Conservation (phyloP, 2,797 vertebrate species). For the Galagoides demidoff region DNA sequence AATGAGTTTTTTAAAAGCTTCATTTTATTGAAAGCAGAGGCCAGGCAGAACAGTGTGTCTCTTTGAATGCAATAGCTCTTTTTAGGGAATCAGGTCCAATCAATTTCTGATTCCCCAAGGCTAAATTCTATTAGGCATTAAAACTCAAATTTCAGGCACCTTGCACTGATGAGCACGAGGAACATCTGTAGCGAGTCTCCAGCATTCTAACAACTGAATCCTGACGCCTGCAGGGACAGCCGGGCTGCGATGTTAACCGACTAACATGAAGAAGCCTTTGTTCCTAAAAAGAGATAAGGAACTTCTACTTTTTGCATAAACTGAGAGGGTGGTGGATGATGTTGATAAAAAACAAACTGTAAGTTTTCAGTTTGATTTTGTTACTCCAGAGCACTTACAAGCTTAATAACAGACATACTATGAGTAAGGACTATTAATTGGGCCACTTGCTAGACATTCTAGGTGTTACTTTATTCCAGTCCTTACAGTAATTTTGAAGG, state of each 20-base stretch:
- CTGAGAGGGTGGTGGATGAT: background rate
- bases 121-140: conserved; percentile 80
- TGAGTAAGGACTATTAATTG: background rate
- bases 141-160: conserved; percentile 78
- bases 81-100: conserved; percentile 67
- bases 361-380: conserved; percentile 21
- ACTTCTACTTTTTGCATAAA: background rate
- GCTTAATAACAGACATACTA: background rate
- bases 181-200: conserved; percentile 76
- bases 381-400: background rate
- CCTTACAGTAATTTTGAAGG: background rate
- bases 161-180: conserved; percentile 73
- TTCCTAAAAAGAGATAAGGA: conserved; percentile 43
- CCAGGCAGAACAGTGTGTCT: background rate
- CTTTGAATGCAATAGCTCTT: conserved; percentile 66
- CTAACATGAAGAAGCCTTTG: conserved; percentile 38
- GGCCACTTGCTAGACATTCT: background rate
- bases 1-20: conserved; percentile 64
- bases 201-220: conserved; percentile 75
- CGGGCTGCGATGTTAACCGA: conserved; percentile 10
- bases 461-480: background rate
- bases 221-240: conserved; percentile 56
- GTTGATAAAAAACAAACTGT: background rate
- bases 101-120: conserved; percentile 62
- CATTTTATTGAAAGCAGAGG: conserved; percentile 66